Base-by-base conservation (phyloP, 1,140 invertebrate species). In the Sycophaga agraensis region DNA sequence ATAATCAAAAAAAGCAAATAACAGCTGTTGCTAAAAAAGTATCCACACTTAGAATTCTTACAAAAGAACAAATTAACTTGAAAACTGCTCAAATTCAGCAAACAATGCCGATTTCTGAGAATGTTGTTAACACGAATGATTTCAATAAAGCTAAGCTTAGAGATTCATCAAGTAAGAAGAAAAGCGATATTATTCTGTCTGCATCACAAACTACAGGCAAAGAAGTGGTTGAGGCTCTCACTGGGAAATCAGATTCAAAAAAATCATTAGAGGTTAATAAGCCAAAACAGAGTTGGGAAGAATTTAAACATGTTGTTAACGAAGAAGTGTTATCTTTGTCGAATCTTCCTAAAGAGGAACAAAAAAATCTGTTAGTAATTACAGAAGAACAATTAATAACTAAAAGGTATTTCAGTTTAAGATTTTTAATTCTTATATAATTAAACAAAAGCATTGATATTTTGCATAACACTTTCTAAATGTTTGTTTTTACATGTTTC, bases 381-480 rank as follows among this genome's bases (percentile, higher is more conserved):
- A 67, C 70, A 0, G 76, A 79, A 51, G 42, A 73, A 6, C 65
- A 73, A 53, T 71, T 81, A 57, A 65, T 78, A 45, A 60, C 58
- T 16, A 77, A 70, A 68, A 68, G 77, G 79, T 79, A 65, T n/a
- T n/a, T n/a, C n/a, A n/a, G n/a, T n/a, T n/a, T n/a, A n/a, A n/a
- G n/a, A n/a, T n/a, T n/a, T n/a, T n/a, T n/a, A n/a, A n/a, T n/a
- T n/a, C n/a, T n/a, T n/a, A n/a, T n/a, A n/a, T n/a, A n/a, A n/a
- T n/a, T n/a, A n/a, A n/a, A n/a, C n/a, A n/a, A n/a, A n/a, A n/a
- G n/a, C n/a, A n/a, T n/a, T n/a, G n/a, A n/a, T n/a, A n/a, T n/a
- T n/a, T n/a, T n/a, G n/a, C n/a, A n/a, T n/a, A n/a, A n/a, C n/a
- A n/a, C n/a, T n/a, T n/a, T n/a, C n/a, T n/a, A n/a, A n/a, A n/a